Base-by-base conservation (phyloP, 2,113 vertebrate genomes). In the Narcine bancroftii region DNA sequence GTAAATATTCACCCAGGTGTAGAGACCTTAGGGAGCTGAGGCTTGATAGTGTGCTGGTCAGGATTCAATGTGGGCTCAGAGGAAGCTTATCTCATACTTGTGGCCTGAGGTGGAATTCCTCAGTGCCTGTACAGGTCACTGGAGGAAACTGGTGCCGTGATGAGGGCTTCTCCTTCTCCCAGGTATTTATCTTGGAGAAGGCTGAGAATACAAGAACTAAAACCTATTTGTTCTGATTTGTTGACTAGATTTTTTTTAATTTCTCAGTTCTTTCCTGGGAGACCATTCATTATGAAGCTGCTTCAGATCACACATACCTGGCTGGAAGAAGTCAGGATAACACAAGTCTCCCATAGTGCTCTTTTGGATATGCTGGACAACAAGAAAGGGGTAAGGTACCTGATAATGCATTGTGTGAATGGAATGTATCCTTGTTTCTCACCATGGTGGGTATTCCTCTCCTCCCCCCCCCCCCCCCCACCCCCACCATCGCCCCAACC, bases 251-350 rank as follows among this genome's bases (percentile, higher is more conserved):
- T 29, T 5, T 53, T 11, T 81, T 92, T 50, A 71, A 0, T 29
- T 26, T 24, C 36, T 7, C 94, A 99, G 98, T 96, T 97, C 94
- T 98, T 99, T 93, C 98, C 97, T 0, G 98, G 97, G 29, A 97
- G 96, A 36, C 95, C 96, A 3, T 24, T 94, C 0, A 96, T 98
- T 94, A 96, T 94, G 95, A 97, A 96, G 92, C 95, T 96, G 92
- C 93, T 99, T 94, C 94, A 93, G 92, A 94, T 94, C 6, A 21
- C 96, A 65, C 93, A 96, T 24, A 2, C 93, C 5, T 97, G 97
- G 97, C 95, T 99, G 66, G 93, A 87, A 92, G 93, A 92, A 92
- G 95, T 95, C 92, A 94, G 93, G 0, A 95, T 89, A 66, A 92
- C 94, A 0, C 95, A 96, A 79, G 94, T 99, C 81, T 95, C 95